Conservation (phyloP, 2,888 invertebrate genomes). For the Mesopsocus fuscifrons region DNA sequence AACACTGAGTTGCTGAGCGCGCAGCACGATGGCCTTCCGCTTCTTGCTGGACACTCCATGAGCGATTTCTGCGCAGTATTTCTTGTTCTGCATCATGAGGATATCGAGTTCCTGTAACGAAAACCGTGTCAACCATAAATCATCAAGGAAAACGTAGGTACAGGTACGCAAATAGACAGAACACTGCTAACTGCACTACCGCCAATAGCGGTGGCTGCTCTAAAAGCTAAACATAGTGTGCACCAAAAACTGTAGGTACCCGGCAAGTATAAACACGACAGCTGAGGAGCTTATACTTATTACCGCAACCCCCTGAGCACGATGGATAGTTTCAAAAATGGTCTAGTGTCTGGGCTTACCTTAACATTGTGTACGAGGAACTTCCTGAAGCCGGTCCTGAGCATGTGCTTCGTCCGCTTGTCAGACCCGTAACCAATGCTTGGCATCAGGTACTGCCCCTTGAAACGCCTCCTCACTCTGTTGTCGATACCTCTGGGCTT, state of each 20-base stretch:
- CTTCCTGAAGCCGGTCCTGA: slow-evolving; percentile 95
- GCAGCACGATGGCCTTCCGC: slow-evolving; percentile 86
- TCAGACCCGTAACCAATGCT: slow-evolving; percentile 97
- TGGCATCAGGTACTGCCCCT: slow-evolving; percentile 98
- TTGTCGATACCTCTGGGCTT: slow-evolving; percentile 99
- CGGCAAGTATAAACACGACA: too few relatives aligned
- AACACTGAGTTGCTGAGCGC: slow-evolving; percentile 89
- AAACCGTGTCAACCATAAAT: too few relatives aligned
- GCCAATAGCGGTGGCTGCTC: too few relatives aligned
- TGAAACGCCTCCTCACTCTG: slow-evolving; percentile 95
- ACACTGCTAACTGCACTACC: too few relatives aligned
- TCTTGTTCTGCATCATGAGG: slow-evolving; percentile 96
- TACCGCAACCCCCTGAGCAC: too few relatives aligned
- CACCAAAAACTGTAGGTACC: too few relatives aligned
- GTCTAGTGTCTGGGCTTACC: slow-evolving; percentile 35
- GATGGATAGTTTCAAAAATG: too few relatives aligned
- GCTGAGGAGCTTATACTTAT: too few relatives aligned
- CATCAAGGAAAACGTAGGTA: too few relatives aligned
- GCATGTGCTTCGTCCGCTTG: slow-evolving; percentile 86
- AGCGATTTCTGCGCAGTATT: slow-evolving; percentile 94
- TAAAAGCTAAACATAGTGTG: too few relatives aligned
- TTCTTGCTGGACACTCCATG: slow-evolving; percentile 97
- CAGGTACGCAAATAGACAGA: too few relatives aligned
- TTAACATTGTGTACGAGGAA: slow-evolving; percentile 76
- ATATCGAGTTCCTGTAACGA: slow-evolving; percentile 75